These are phyloP conservation scores for Agrypnus murinus DNA, from an alignment of 2,888 invertebrate species.

Conservation along the genomic window DNA sequence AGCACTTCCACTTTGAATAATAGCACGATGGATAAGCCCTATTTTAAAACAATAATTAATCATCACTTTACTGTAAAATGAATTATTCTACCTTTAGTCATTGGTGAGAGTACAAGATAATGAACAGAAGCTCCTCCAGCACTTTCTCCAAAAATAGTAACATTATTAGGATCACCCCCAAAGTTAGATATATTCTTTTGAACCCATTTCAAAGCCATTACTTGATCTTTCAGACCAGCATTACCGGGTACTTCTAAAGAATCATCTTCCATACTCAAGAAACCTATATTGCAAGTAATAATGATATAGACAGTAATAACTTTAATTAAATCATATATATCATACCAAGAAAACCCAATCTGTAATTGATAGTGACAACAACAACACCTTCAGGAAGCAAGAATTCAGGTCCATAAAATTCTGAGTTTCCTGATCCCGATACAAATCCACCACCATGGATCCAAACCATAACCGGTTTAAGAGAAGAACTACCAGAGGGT, in stretches of 20 bases:
- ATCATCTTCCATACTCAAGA: constrained; percentile 71
- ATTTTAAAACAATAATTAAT: no score
- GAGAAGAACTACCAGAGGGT: constrained; percentile 13
- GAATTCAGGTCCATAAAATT: constrained; percentile 66
- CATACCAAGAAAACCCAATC: constrained; percentile 59
- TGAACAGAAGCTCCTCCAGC: constrained; percentile 73
- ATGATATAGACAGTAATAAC: background rate
- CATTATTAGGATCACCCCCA: constrained; percentile 73
- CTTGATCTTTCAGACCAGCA: constrained; percentile 74
- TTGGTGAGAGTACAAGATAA: constrained; percentile 72
- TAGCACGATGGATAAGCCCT: constrained; percentile 66
- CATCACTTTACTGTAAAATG: no score
- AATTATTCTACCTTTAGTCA: constrained; percentile 70
- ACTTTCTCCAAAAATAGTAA: constrained; percentile 74
- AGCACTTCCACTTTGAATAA: constrained; percentile 66
- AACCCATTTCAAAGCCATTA: constrained; percentile 73
- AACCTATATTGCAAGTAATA: no score
- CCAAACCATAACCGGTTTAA: constrained; percentile 70
- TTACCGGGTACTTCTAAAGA: constrained; percentile 73
- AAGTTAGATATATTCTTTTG: constrained; percentile 72
- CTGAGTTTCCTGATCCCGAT: constrained; percentile 64
- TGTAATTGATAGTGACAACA: constrained; percentile 67
- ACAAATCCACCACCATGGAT: constrained; percentile 70
- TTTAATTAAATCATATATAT: background rate
- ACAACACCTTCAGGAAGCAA: constrained; percentile 67